Evolutionary conservation across 2,797 vertebrate genomes (phyloP), one percentile per base, ranked within the genome.

Genomic region (Brachyrhaphis roseni): DNA sequence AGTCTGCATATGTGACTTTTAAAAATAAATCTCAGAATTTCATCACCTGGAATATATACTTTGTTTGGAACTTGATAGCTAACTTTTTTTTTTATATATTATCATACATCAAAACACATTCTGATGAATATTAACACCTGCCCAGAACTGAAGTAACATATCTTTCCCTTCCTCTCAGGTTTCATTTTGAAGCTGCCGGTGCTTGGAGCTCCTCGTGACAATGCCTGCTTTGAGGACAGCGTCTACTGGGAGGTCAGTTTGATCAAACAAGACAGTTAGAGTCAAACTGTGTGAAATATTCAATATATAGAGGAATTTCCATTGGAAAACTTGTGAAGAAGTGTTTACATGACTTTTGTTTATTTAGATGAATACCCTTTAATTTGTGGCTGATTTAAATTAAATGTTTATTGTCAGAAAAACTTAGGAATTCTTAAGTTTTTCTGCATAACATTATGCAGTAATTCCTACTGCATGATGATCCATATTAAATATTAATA

Each of bases 231-330:
- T 1, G 97, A 97, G 74, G 97, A 96, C 91, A 79, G 78, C 59
- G 68, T 96, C 83, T 96, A 96, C 89, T 96, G 95, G 95, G 97
- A 98, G 97, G 98, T 98, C 86, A 91, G 94, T 77, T 4, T 0
- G 4, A n/a, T 8, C 0, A 5, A 16, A 11, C 16, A 0, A 41
- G 1, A 43, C 13, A 1, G 3, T 5, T n/a, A 15, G 13, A 75
- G 4, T 20, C 12, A 12, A 46, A 45, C 49, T 36, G 28, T 5
- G n/a, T 51, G 4, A 1, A 36, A 49, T 28, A 26, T 1, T 34
- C 5, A 47, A 72, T 72, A 36, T 6, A 39, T 26, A 6, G 8
- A 26, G 4, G 36, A 5, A n/a, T 73, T 51, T 20, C 46, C 20
- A 6, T 23, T 34, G 4, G 8, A 1, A 73, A 51, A n/a, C 20